Conservation (phyloP, 2,797 vertebrate species). For the Sternarchorhynchus goeldii region DNA sequence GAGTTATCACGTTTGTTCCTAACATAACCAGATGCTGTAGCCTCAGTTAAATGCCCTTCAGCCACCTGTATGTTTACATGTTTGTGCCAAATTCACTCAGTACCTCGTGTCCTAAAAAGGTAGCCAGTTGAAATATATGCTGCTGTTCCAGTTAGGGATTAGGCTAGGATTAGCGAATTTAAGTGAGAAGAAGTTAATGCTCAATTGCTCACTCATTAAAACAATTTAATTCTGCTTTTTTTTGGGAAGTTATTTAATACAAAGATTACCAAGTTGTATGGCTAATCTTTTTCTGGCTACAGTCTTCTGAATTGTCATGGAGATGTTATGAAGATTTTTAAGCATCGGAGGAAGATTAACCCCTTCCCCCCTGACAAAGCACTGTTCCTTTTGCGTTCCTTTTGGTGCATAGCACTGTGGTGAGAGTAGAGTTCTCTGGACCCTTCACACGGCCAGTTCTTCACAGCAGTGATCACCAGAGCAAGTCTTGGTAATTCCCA, state of each 20-base stretch:
- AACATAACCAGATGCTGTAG: too few species aligned
- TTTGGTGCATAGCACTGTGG: neutral
- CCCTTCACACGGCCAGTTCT: neutral
- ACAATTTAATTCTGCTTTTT: neutral
- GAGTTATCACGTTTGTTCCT: neutral
- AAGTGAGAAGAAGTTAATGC: neutral
- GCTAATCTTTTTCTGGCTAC: too few species aligned
- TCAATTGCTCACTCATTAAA: too few species aligned
- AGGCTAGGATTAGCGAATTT: neutral
- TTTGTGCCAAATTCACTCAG: too few species aligned
- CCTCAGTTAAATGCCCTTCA: neutral
- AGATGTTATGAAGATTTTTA: too few species aligned
- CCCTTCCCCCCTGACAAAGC: too few species aligned
- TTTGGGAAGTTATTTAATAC: neutral
- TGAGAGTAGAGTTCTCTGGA: neutral
- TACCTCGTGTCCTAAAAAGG: neutral
- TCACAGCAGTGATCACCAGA: neutral
- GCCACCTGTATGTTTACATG: neutral
- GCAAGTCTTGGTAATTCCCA: neutral
- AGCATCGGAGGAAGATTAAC: too few species aligned
- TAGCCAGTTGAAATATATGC: neutral
- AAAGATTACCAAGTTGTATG: too few species aligned
- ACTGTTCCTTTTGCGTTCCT: neutral
- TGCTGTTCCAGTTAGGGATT: neutral
- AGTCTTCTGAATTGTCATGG: too few species aligned